These are phyloP conservation scores for Microtus richardsoni DNA, from an alignment of 2,113 vertebrate species.

Conservation along the genomic window DNA sequence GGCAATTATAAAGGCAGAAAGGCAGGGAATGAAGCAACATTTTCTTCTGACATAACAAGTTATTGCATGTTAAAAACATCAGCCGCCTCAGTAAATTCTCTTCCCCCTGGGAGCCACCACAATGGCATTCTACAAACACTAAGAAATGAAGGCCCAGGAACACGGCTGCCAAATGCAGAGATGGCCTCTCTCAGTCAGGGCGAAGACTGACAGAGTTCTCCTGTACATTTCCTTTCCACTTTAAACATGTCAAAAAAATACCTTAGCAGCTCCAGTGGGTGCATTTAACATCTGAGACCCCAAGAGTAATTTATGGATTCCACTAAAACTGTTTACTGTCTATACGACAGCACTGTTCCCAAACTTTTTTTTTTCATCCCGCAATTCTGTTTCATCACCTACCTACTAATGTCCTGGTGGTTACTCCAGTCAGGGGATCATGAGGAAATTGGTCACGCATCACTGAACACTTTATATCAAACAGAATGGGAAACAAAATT, in stretches of 20 bases:
- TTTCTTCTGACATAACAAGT: constrained; percentile 68
- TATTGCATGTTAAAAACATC: constrained; percentile 58
- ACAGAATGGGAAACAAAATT: background rate
- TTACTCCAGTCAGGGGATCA: background rate
- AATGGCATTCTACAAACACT: constrained; percentile 58
- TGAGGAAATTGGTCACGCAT: background rate
- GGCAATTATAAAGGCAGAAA: constrained; percentile 53
- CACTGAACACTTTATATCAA: background rate
- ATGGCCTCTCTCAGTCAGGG: constrained; percentile 4
- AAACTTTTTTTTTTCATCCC: background rate
- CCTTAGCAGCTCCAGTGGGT: constrained; percentile 2
- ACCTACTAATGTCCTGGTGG: background rate
- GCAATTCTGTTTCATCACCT: constrained; percentile 30
- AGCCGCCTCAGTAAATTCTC: constrained; percentile 53
- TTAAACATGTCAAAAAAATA: constrained; percentile 43
- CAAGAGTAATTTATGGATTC: constrained; percentile 46
- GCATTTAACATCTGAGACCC: background rate
- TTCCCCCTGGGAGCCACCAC: constrained; percentile 37
- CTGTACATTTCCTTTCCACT: background rate
- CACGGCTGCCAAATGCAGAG: constrained; percentile 53
- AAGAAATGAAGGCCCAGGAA: background rate
- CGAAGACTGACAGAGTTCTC: background rate
- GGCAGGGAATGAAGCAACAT: constrained; percentile 38
- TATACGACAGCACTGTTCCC: background rate
- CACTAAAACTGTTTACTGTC: constrained; percentile 1